These are phyloP conservation scores for Characodon lateralis DNA, from an alignment of 2,797 vertebrate species.

Conservation along the genomic window DNA sequence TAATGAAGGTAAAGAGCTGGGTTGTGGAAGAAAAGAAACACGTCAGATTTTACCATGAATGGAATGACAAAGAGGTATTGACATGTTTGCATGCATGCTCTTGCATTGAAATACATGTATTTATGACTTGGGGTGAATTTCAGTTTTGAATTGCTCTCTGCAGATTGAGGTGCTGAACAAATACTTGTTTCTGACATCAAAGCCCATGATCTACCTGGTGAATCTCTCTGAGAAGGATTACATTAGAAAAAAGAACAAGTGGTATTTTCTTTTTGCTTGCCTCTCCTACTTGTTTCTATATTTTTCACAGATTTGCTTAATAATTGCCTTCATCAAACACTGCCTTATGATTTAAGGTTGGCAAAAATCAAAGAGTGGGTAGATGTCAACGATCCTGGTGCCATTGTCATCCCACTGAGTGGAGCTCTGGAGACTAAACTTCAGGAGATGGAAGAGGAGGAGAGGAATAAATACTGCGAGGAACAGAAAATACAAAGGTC, in stretches of 20 bases:
- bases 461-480: constrained; percentile 93
- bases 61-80: constrained; percentile 98
- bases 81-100: neutral
- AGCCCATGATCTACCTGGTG: constrained; percentile 99
- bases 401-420: constrained; percentile 97
- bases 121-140: neutral
- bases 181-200: constrained; percentile 96
- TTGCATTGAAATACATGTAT: no score
- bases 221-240: constrained; percentile 99
- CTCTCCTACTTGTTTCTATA: neutral
- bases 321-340: neutral
- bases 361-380: constrained; percentile 99
- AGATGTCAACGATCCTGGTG: constrained; percentile 93
- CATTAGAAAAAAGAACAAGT: constrained; percentile 99
- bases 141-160: constrained; percentile 29
- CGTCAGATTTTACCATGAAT: constrained; percentile 92
- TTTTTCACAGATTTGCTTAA: neutral
- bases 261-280: constrained; percentile 79
- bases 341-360: constrained; percentile 83
- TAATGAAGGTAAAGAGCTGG: constrained; percentile 96
- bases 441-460: constrained; percentile 94
- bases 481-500: constrained; percentile 98
- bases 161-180: constrained; percentile 99
- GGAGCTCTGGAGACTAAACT: constrained; percentile 93
- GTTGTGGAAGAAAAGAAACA: constrained; percentile 95